Evolutionary conservation across 2,888 invertebrate genomes (phyloP), one percentile per base, ranked within the genome.

Genomic region (Orthosia gothica): DNA sequence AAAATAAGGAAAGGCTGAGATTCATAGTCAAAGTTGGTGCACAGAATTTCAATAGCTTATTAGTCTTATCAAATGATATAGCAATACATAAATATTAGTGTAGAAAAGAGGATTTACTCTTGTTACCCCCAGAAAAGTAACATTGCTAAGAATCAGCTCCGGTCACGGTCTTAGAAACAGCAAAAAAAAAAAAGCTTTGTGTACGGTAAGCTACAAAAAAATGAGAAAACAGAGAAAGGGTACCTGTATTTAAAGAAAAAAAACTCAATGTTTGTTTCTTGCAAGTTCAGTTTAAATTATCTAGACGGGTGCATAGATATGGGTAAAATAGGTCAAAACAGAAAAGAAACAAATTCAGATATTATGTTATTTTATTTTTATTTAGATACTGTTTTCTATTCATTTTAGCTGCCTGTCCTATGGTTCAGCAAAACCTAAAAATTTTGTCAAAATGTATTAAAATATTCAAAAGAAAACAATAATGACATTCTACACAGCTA

Each of bases 291-390:
- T 7, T 63, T 54, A 13, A 26, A 20, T 58, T 18, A n/a, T 15
- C 0, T 26, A 54, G 0, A 12, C 49, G 23, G 45, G 5, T 20
- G 40, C 40, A 40, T 57, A 12, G 18, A 50, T 52, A 40, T 12
- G 32, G 85, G 66, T 65, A 58, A 63, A 54, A 70, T 64, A 58
- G 84, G 86, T 68, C 61, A 45, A 70, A 78, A 50, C 58, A 70
- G 59, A 85, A 85, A 85, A 75, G 72, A 85, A 87, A 85, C 87
- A 87, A 85, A 70, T 77, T 54, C 5, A 73, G 20, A 49, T n/a
- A 63, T 15, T n/a, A 63, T 15, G 52, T 70, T 40, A 45, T 70
- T 57, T 72, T 70, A 63, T 70, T 84, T 84, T 63, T 65, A 76
- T 72, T 76, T 57, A 26, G 16, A 47, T 20, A 15, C 49, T 70